These are phyloP conservation scores for Dolichotis patagonum DNA, from an alignment of 2,113 vertebrate species.

Conservation along the genomic window DNA sequence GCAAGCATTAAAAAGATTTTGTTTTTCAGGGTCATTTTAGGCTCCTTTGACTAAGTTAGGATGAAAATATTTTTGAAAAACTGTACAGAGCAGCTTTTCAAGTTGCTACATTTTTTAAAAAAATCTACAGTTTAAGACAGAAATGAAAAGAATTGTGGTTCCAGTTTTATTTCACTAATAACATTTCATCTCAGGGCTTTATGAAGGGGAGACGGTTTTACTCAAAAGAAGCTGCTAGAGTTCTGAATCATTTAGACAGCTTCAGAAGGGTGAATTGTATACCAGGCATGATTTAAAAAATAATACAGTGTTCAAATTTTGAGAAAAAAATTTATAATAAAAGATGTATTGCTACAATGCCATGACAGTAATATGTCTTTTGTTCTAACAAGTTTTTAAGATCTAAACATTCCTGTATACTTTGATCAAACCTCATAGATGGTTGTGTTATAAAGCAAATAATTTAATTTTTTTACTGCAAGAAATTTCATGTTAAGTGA, in stretches of 20 bases:
- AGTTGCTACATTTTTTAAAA: conserved; percentile 47
- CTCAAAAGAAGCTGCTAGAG: not conserved
- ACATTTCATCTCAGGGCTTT: conserved; percentile 74
- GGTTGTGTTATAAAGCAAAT: not conserved
- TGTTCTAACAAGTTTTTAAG: not conserved
- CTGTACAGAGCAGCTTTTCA: no score
- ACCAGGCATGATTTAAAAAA: not conserved
- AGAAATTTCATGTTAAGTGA: conserved; percentile 43
- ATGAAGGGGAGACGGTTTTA: not conserved
- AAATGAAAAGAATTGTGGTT: conserved; percentile 42
- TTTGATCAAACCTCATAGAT: not conserved
- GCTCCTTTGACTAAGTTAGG: no score
- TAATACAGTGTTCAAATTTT: not conserved
- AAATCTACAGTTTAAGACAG: not conserved
- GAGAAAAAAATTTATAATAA: not conserved
- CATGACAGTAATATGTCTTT: not conserved
- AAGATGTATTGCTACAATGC: not conserved
- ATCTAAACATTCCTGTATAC: not conserved
- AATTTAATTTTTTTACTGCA: not conserved
- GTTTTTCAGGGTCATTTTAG: no score
- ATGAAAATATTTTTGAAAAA: no score
- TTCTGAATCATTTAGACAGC: not conserved
- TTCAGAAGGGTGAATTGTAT: conserved; percentile 32
- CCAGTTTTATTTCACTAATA: conserved; percentile 45
- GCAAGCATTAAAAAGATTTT: no score